A percentile compares a stretch with the other conserved stretches of the same genome.
These are phyloP conservation scores for Terebella lapidaria DNA, from an alignment of 2,888 invertebrate species.

Conservation along the genomic window DNA sequence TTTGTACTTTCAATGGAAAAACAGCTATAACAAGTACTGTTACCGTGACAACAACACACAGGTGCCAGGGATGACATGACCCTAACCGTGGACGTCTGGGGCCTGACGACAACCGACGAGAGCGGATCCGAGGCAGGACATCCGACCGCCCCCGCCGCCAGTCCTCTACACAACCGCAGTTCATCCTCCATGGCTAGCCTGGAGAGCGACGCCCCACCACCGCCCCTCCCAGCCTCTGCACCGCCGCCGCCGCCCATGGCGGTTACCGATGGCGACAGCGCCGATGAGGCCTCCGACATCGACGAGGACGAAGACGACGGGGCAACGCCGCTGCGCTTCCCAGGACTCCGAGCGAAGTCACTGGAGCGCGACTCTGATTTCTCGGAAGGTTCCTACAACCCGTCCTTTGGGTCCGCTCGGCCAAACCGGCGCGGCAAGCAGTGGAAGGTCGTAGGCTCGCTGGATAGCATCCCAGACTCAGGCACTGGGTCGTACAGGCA, in stretches of 20 bases:
- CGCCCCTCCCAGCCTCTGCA: slow-evolving; percentile 3
- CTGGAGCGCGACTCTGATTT: slow-evolving; percentile 15
- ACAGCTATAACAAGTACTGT: too few species aligned
- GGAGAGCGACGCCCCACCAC: background rate
- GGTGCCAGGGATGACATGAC: background rate
- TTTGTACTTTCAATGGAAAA: too few species aligned
- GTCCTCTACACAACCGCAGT: background rate
- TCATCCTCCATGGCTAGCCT: background rate
- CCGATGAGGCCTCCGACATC: slow-evolving; percentile 16
- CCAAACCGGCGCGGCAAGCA: background rate
- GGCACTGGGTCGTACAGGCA: slow-evolving; percentile 10
- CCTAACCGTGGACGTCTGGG: background rate
- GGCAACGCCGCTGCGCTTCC: background rate
- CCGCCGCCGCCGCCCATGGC: slow-evolving; percentile 3
- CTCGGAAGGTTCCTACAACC: slow-evolving; percentile 5
- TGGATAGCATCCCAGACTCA: slow-evolving; percentile 16
- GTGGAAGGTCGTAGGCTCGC: slow-evolving; percentile 4
- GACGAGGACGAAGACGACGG: slow-evolving; percentile 9
- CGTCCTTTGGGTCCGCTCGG: background rate
- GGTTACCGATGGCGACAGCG: slow-evolving; percentile 12
- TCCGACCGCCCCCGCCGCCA: background rate
- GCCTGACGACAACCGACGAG: background rate
- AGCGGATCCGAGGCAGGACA: background rate
- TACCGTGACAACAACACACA: too few species aligned
- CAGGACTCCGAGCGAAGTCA: slow-evolving; percentile 5